Base-by-base conservation (phyloP, 1,140 invertebrate genomes). In the Drosophila santomea region DNA sequence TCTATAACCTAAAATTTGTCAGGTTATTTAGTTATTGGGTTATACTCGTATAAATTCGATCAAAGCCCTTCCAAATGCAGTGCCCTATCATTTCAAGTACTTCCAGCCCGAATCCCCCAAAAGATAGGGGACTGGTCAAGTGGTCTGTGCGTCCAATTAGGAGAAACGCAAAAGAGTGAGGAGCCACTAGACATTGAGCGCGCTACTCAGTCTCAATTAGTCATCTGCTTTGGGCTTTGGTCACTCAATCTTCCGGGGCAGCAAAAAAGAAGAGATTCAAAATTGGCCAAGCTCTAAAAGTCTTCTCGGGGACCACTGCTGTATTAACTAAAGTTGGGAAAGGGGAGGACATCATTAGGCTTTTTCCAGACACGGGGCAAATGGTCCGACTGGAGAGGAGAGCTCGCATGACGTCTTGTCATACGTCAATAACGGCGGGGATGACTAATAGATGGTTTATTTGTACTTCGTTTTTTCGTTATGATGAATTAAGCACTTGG, bases 381-480 rank as follows among this genome's bases (percentile, higher is more conserved):
- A 43, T 25, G 25, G 51, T 58, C 47, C 12, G 67, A 15, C 23
- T 43, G 67, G 43, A 17, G 64, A 63, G 67, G 43, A 17, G 64
- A 63, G 80, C 77, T 89, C 58, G 84, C 84, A 89, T 89, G 84
- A 83, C 74, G 77, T 89, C 84, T 56, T 80, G 80, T 84, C 84
- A 89, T 89, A 89, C 84, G 84, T 89, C 84, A 89, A 89, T 89
- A 66, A 84, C 84, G 84, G 75, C 84, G 84, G 84, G 84, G 84
- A 89, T 89, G 84, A 79, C 84, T 78, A 89, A 84, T 90, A 78
- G 80, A 78, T 89, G 80, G 84, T 89, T 89, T 88, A 78, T 84
- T 80, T 69, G 60, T 59, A 32, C 11, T 50, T 25, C 41, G 45
- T 41, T 66, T 32, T 60, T 48, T 44, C 44, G n/a, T 64, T 75